Evolutionary conservation across 2,888 invertebrate species (phyloP).

Genomic region (Phyllotreta striolata): DNA sequence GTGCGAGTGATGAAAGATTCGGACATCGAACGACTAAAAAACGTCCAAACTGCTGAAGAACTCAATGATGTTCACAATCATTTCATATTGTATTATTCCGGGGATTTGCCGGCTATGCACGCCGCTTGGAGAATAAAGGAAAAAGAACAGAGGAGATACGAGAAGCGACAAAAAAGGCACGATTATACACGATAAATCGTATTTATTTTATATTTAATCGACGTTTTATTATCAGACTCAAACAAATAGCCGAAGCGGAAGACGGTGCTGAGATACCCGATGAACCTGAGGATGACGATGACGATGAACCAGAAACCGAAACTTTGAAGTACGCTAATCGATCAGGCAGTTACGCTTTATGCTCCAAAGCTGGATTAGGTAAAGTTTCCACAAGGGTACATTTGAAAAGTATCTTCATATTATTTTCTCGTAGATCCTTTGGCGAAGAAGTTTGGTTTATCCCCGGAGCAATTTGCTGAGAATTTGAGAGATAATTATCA

Average conservation of each 20-base stretch:
- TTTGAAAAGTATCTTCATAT: background rate
- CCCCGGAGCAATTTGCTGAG: constrained; percentile 94
- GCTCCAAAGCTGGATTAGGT: constrained; percentile 84
- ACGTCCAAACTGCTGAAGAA: constrained; percentile 87
- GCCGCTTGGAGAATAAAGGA: constrained; percentile 74
- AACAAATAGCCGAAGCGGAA: constrained; percentile 67
- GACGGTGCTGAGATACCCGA: constrained; percentile 71
- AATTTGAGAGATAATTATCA: constrained; percentile 96
- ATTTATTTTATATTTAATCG: constrained; percentile 4
- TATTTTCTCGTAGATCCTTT: constrained; percentile 68
- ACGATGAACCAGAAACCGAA: constrained; percentile 68
- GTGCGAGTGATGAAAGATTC: constrained; percentile 84
- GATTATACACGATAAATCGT: background rate
- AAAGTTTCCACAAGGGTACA: constrained; percentile 26
- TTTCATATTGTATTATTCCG: constrained; percentile 91
- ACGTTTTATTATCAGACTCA: constrained; percentile 53
- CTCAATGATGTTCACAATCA: constrained; percentile 92
- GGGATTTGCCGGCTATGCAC: constrained; percentile 85
- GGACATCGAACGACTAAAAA: constrained; percentile 80
- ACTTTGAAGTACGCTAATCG: constrained; percentile 85
- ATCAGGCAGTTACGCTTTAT: constrained; percentile 89
- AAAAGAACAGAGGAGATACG: constrained; percentile 68
- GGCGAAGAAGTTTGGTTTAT: constrained; percentile 90
- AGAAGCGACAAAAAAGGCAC: constrained; percentile 57
- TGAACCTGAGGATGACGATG: constrained; percentile 65